Base-by-base conservation (phyloP, 2,888 invertebrate genomes). In the Tipula confusa region DNA sequence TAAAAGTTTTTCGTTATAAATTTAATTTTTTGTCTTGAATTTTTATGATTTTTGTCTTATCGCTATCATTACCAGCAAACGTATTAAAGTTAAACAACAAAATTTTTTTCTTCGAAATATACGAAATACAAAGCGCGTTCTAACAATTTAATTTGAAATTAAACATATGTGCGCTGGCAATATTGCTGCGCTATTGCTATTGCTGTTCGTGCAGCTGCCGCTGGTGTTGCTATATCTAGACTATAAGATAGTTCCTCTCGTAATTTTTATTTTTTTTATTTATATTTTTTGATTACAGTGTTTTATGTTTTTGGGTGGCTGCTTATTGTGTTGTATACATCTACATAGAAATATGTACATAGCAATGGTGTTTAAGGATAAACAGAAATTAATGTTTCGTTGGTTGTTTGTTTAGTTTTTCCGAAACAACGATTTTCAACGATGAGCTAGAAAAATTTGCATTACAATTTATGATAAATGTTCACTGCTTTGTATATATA, bases 31-130 rank as follows among this genome's bases (percentile, higher is more conserved):
- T n/a, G n/a, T n/a, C 43, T 24, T 24, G 24, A 24, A 64, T 64
- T 64, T 33, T 64, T 64, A 64, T 64, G 64, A 64, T 64, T 64
- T 64, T 64, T 64, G 64, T 64, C 64, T 64, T 64, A 64, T 64
- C 64, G 4, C 5, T 36, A 36, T n/a, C n/a, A 33, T 2, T 64
- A 64, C 64, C n/a, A 64, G 1, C 64, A 64, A 24, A 64, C 18
- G 64, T 24, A 64, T 64, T 24, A 64, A 33, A 11, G 18, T 64
- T 24, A 64, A 64, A 24, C 64, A 64, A 64, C 7, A 64, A 24
- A 24, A 64, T 64, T 64, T 24, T 64, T 24, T 24, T 64, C 33
- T 38, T 38, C 9, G 9, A 43, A 64, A 24, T 24, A 64, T 64
- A 18, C 18, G 18, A 64, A 64, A 64, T n/a, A 64, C 64, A 24